These are phyloP conservation scores for Euphonia xanthogaster DNA, from an alignment of 2,797 vertebrate species.

Conservation along the genomic window DNA sequence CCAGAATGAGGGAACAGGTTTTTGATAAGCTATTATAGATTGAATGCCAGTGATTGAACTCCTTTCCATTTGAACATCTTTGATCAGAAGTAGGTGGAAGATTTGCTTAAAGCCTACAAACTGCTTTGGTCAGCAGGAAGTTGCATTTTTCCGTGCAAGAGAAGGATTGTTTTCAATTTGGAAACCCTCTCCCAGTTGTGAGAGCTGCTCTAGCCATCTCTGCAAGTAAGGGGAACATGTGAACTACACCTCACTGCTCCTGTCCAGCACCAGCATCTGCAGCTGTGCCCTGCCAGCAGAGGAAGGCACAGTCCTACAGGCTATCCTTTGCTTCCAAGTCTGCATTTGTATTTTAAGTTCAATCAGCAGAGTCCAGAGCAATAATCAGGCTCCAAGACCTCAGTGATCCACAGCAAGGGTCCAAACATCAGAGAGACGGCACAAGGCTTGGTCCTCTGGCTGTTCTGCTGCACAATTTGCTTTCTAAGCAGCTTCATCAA, in stretches of 20 bases:
- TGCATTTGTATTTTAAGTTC: not conserved
- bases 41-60: not conserved
- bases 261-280: not conserved
- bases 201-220: not conserved
- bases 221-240: rapidly evolving
- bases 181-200: not conserved
- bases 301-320: not conserved
- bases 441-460: not conserved
- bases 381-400: not conserved
- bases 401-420: not conserved
- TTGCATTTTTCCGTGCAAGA: not conserved
- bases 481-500: not conserved
- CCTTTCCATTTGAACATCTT: not conserved
- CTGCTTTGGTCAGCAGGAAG: not conserved
- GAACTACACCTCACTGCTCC: not conserved
- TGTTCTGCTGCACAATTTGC: not conserved
- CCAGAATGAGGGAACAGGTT: not conserved
- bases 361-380: not conserved
- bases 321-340: not conserved
- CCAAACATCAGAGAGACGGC: not conserved
- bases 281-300: not conserved
- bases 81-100: not conserved
- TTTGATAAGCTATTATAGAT: not conserved
- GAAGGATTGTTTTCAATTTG: not conserved
- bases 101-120: not conserved